A percentile compares a stretch with the other conserved stretches of the same genome.
Evolutionary conservation across 1,140 invertebrate species (phyloP).

Genomic region (Arctopsyche grandis): DNA sequence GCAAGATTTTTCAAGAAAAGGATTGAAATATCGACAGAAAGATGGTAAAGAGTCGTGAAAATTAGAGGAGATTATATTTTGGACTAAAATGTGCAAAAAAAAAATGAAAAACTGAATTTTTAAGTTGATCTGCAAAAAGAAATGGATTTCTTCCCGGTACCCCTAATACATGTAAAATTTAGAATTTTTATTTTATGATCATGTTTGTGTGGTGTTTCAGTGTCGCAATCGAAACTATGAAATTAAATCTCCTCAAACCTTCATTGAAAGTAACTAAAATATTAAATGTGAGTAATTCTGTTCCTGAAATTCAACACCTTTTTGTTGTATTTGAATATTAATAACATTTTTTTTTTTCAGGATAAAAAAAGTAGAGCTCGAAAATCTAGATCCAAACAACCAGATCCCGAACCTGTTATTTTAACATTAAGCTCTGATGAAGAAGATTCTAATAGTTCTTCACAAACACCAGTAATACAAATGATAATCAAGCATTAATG

Average conservation of each 20-base stretch:
- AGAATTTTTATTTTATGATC: too few species aligned
- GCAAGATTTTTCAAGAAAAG: too few species aligned
- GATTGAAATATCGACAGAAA: too few species aligned
- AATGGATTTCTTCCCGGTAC: too few species aligned
- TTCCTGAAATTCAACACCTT: neutral
- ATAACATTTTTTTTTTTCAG: conserved; percentile 37
- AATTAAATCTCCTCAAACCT: conserved; percentile 64
- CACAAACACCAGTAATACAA: conserved; percentile 48
- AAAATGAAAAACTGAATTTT: too few species aligned
- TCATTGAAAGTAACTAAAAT: conserved; percentile 59
- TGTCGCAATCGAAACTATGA: conserved; percentile 59
- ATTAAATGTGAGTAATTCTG: conserved; percentile 38
- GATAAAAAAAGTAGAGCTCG: conserved; percentile 48
- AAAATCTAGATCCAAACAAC: conserved; percentile 59
- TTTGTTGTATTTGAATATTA: neutral
- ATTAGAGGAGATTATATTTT: too few species aligned
- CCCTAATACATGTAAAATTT: too few species aligned
- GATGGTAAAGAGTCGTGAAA: too few species aligned
- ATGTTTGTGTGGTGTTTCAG: conserved; percentile 56
- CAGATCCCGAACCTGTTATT: conserved; percentile 71
- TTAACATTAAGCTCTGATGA: conserved; percentile 74
- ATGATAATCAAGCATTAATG: too few species aligned
- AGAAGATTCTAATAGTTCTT: conserved; percentile 66
- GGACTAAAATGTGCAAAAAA: too few species aligned
- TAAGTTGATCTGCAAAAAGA: too few species aligned